Evolutionary conservation across 2,113 vertebrate genomes (phyloP).

Genomic region (Chaetura pelagica): DNA sequence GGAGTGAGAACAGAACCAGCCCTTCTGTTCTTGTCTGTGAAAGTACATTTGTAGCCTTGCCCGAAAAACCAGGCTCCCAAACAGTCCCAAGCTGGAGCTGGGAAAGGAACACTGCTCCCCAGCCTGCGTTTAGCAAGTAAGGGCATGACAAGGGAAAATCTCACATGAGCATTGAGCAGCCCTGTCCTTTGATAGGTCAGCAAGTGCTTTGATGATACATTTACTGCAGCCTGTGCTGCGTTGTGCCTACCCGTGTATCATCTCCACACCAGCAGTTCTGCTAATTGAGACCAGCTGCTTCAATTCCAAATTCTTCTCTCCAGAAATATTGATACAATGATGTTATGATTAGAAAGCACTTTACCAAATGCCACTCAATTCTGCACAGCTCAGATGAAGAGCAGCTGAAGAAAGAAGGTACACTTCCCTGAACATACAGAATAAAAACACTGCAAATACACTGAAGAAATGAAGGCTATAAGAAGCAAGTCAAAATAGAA

Average conservation of each 20-base stretch:
- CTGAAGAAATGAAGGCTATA: not conserved
- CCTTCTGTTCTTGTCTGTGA: not conserved
- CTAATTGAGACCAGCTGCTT: constrained; percentile 75
- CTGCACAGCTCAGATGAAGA: constrained; percentile 51
- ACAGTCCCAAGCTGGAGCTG: not conserved
- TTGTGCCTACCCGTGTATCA: not conserved
- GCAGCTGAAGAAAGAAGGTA: constrained; percentile 63
- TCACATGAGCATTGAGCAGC: not conserved
- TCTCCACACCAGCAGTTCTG: constrained; percentile 71
- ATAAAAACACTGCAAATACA: constrained; percentile 13
- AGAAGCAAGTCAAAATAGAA: constrained; percentile 1
- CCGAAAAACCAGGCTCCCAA: not conserved
- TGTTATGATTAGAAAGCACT: constrained; percentile 72
- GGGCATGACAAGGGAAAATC: not conserved
- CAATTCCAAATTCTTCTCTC: constrained; percentile 70
- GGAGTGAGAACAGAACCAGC: not conserved
- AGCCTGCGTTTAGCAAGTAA: rapidly evolving
- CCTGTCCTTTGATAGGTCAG: not conserved
- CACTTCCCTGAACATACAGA: constrained; percentile 19
- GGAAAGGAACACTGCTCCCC: not conserved
- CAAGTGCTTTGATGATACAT: not conserved
- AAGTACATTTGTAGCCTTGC: not conserved
- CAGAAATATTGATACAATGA: constrained; percentile 70
- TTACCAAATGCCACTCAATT: constrained; percentile 70
- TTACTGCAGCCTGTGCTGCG: not conserved